phyloP scores from a whole-genome alignment of 2,797 vertebrate genomes.

The Perodicticus potto region DNA sequence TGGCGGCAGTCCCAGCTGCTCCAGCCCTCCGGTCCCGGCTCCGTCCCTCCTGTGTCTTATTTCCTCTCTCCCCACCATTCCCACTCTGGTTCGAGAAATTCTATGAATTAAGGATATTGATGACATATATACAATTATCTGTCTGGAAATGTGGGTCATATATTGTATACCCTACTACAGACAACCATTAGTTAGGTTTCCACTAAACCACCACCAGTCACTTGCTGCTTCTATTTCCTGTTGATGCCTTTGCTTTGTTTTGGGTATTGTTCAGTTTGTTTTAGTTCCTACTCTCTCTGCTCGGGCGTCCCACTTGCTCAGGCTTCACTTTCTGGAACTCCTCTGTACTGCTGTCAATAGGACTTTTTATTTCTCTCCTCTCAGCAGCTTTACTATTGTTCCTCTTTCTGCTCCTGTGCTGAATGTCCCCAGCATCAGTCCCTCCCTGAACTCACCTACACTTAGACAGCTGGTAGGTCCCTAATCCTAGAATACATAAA shows the following conservation, averaged over 20 bases:
- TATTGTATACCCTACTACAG: neutral
- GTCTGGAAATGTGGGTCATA: neutral
- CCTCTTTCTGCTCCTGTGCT: neutral
- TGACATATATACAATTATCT: neutral
- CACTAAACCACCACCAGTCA: neutral
- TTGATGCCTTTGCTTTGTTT: neutral
- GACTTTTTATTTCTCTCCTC: neutral
- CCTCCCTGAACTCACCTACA: neutral
- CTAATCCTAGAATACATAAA: neutral
- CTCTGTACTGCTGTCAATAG: neutral
- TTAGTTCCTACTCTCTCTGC: neutral
- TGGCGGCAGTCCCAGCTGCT: too few species aligned
- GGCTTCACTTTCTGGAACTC: neutral
- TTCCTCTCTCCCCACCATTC: too few species aligned
- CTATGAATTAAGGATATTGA: neutral
- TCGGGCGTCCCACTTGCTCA: neutral
- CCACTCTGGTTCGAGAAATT: neutral
- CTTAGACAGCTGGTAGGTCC: neutral
- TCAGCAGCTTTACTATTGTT: neutral
- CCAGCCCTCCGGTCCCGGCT: too few species aligned
- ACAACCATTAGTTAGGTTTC: neutral
- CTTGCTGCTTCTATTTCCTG: neutral
- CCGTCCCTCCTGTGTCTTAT: too few species aligned
- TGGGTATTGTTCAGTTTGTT: neutral
- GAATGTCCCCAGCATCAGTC: neutral